phyloP scores from a whole-genome alignment of 2,113 vertebrate genomes.

The Alouatta palliata region DNA sequence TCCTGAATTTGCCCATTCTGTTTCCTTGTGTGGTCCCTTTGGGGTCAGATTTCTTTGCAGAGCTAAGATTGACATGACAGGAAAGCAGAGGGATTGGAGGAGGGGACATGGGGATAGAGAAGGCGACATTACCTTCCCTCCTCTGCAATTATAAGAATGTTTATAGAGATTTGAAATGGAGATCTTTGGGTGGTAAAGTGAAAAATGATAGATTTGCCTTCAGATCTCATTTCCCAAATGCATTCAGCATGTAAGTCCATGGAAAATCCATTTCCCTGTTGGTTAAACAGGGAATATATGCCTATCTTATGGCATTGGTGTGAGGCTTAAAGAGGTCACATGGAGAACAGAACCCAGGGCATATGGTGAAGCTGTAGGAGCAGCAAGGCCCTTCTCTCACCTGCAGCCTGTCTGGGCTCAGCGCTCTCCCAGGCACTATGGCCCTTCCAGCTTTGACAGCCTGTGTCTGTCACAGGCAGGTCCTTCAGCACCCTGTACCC shows the following conservation, averaged over 20 bases:
- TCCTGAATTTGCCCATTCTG: too few species aligned
- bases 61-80: neutral
- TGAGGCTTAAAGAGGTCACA: neutral
- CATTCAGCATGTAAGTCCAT: neutral
- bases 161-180: neutral
- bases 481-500: neutral
- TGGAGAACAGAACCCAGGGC: neutral
- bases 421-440: accelerated
- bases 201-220: too few species aligned
- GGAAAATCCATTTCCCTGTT: neutral
- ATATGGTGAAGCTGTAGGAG: too few species aligned
- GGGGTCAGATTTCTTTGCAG: neutral
- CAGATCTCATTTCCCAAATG: neutral
- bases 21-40: neutral
- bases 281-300: neutral
- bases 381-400: neutral
- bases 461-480: too few species aligned
- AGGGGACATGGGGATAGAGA: accelerated
- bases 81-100: neutral
- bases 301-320: accelerated
- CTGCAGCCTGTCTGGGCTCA: neutral
- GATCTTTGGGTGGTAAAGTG: neutral
- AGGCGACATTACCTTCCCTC: accelerated
- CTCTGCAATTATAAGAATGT: neutral
- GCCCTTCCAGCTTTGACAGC: neutral